A percentile compares a stretch with the other conserved stretches of the same genome.
Conservation (phyloP, 2,888 invertebrate genomes). For the Parnassius orleans region DNA sequence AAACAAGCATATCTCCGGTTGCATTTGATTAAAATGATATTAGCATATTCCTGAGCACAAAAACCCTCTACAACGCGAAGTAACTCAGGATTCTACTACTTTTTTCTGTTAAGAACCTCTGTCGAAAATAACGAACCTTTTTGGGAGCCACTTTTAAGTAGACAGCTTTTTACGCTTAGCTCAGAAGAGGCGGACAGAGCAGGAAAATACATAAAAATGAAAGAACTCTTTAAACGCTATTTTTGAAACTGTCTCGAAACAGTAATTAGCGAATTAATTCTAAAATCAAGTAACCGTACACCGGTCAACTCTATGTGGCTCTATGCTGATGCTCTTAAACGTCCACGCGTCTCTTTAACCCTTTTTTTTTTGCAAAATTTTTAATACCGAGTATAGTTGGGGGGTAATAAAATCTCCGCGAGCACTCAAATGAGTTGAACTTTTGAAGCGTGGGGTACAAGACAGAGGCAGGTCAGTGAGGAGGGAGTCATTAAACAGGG, state of each 20-base stretch:
- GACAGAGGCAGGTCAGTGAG: constrained; percentile 76
- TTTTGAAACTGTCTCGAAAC: constrained; percentile 66
- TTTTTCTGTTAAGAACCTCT: constrained; percentile 27
- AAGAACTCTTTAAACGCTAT: constrained; percentile 37
- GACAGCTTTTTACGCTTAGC: constrained; percentile 25
- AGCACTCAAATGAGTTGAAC: constrained; percentile 80
- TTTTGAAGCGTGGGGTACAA: constrained; percentile 78
- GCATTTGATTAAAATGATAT: constrained; percentile 29
- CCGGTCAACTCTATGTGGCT: constrained; percentile 58
- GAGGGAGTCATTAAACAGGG: constrained; percentile 69
- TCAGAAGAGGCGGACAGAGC: constrained; percentile 26
- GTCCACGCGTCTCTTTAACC: constrained; percentile 64
- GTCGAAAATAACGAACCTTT: constrained; percentile 24
- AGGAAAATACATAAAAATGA: constrained; percentile 29
- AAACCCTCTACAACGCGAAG: constrained; percentile 19
- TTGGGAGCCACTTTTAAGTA: constrained; percentile 26
- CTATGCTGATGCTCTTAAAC: constrained; percentile 59
- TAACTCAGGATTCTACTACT: constrained; percentile 19
- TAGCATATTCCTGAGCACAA: constrained; percentile 23
- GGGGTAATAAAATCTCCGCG: constrained; percentile 79
- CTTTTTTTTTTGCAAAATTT: constrained; percentile 55
- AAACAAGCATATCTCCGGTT: constrained; percentile 7
- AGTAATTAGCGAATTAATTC: constrained; percentile 72
- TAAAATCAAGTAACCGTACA: constrained; percentile 69
- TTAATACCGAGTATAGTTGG: constrained; percentile 76